A percentile compares a stretch with the other conserved stretches of the same genome.
phyloP scores from a whole-genome alignment of 2,888 invertebrate species.

The Pollenia labialis region DNA sequence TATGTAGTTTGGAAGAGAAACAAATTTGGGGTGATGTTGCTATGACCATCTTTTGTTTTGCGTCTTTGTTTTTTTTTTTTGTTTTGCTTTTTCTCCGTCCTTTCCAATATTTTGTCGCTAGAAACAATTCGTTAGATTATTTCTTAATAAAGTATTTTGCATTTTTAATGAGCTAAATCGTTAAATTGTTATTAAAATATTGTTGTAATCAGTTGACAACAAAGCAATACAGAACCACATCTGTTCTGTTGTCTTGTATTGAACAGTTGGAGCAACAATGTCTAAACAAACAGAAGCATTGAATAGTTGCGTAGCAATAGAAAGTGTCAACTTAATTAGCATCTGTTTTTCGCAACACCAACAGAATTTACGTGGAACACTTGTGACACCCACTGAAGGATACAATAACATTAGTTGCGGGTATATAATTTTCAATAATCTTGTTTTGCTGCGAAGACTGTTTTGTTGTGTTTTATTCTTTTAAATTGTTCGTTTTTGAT shows the following conservation, averaged over 20 bases:
- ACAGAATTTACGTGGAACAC: background rate
- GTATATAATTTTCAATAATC: background rate
- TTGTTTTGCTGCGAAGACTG: background rate
- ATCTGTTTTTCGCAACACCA: conserved; percentile 1
- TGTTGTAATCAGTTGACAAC: conserved; percentile 55
- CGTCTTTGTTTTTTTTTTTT: conserved; percentile 7
- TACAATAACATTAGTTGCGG: background rate
- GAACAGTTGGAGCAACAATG: conserved; percentile 17
- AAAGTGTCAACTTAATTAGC: background rate
- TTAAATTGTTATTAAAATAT: conserved; percentile 67
- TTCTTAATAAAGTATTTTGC: conserved; percentile 70
- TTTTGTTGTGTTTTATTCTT: background rate
- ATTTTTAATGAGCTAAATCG: conserved; percentile 69
- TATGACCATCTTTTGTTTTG: background rate
- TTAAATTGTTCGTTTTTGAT: background rate
- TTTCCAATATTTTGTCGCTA: background rate
- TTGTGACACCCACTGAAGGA: background rate
- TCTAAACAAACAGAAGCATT: conserved; percentile 14
- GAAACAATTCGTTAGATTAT: conserved; percentile 37
- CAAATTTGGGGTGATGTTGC: background rate
- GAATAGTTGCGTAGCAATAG: too few relatives aligned
- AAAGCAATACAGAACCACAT: conserved; percentile 2
- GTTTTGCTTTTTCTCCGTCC: background rate
- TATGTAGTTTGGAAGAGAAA: conserved; percentile 2
- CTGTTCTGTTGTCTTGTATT: background rate